These are phyloP conservation scores for western clawed frog (Xenopus tropicalis) DNA, from an alignment of 2,113 vertebrate genomes.

Conservation along the genomic window DNA sequence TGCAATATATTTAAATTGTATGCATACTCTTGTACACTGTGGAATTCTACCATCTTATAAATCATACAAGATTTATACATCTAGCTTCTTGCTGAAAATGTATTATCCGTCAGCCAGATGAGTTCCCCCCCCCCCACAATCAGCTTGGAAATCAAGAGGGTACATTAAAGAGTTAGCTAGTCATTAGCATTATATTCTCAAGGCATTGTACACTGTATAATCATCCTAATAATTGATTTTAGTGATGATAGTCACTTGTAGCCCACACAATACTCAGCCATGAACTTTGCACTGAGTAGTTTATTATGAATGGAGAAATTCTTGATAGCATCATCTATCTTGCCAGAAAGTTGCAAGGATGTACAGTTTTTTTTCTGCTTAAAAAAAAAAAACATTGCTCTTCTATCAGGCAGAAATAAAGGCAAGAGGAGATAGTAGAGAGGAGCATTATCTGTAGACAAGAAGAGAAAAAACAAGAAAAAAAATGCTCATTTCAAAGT, in stretches of 20 bases:
- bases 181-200: constrained; percentile 54
- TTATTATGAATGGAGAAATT: constrained; percentile 53
- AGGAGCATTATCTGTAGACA: neutral
- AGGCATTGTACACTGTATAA: constrained; percentile 52
- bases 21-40: constrained; percentile 46
- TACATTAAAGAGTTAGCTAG: constrained; percentile 49
- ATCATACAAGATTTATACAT: constrained; percentile 47
- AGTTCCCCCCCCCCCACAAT: constrained; percentile 16
- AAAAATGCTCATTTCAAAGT: too few relatives aligned
- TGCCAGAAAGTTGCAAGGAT: constrained; percentile 50
- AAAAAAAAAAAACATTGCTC: constrained; percentile 8
- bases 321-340: constrained; percentile 53
- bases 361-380: constrained; percentile 29
- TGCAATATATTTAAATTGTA: constrained; percentile 46
- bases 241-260: constrained; percentile 54
- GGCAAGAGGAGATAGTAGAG: neutral
- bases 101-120: constrained; percentile 33
- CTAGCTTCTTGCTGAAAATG: constrained; percentile 7
- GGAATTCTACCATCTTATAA: constrained; percentile 58
- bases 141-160: constrained; percentile 54
- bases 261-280: constrained; percentile 51
- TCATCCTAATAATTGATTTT: constrained; percentile 57
- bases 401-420: constrained; percentile 45
- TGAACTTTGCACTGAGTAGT: constrained; percentile 57
- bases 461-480: too few relatives aligned